Conservation (phyloP, 2,113 vertebrate species). For the Platanista minor region DNA sequence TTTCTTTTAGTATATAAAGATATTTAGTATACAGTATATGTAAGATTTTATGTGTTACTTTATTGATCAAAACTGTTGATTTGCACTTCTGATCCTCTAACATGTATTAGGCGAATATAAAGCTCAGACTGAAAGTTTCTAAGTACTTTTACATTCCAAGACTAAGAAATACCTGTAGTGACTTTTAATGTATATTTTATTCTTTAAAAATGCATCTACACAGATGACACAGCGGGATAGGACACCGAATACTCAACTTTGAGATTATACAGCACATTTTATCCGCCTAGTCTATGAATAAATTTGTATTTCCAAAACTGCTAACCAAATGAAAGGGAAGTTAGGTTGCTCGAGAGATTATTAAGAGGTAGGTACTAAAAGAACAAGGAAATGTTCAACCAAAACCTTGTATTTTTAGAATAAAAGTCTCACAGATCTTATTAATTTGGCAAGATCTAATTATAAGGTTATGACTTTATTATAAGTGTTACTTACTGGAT, state of each 20-base stretch:
- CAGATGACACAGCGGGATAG: not conserved
- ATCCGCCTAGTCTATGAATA: not conserved
- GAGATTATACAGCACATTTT: not conserved
- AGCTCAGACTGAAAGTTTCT: not conserved
- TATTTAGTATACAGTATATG: not conserved
- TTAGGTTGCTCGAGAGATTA: not conserved
- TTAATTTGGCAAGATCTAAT: not conserved
- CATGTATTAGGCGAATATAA: not conserved
- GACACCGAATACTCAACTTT: not conserved
- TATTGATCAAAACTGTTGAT: not conserved
- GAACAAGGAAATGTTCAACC: not conserved
- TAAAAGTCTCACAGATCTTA: not conserved
- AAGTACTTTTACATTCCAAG: not conserved
- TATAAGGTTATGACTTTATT: not conserved
- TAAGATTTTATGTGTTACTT: not conserved
- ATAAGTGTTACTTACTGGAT: not conserved
- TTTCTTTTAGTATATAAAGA: not conserved
- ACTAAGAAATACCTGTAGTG: not conserved
- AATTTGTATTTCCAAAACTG: slow-evolving; percentile 14
- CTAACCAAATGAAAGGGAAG: not conserved
- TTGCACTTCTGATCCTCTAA: not conserved
- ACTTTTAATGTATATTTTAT: slow-evolving; percentile 11
- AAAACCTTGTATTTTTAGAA: slow-evolving; percentile 1
- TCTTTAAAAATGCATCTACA: not conserved
- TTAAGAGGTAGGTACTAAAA: not conserved